Evolutionary conservation across 2,888 invertebrate species (phyloP).

Genomic region (Microplitis manilae): DNA sequence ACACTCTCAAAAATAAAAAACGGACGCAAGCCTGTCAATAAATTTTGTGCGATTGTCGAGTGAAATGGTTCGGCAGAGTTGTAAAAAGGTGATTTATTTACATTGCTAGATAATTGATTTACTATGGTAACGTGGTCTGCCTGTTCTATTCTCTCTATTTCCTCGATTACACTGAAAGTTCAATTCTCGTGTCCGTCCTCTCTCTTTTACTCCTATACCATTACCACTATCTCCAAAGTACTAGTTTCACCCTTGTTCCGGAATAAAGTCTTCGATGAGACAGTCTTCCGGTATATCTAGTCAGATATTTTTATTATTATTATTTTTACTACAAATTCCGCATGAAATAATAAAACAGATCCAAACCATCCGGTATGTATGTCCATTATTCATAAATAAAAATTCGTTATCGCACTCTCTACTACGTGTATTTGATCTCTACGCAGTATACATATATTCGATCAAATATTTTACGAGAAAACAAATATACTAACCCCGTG

Average conservation of each 20-base stretch:
- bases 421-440: constrained; percentile 16
- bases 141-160: constrained; percentile 41
- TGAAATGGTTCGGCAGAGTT: constrained; percentile 61
- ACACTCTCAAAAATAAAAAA: constrained; percentile 20
- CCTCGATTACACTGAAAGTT: constrained; percentile 23
- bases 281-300: constrained; percentile 29
- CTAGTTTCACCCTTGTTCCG: constrained; percentile 17
- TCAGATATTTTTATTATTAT: not conserved
- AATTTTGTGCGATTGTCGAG: constrained; percentile 67
- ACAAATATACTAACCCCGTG: constrained; percentile 47
- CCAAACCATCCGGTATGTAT: constrained; percentile 54
- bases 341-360: constrained; percentile 59
- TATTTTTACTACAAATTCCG: constrained; percentile 35
- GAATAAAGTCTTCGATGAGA: constrained; percentile 9
- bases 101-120: constrained; percentile 70
- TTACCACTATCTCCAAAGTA: not conserved
- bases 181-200: constrained; percentile 17
- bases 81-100: constrained; percentile 71
- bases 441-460: not conserved
- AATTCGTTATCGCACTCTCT: constrained; percentile 49
- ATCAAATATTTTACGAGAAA: not conserved
- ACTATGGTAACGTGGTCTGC: constrained; percentile 55
- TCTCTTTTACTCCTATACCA: constrained; percentile 9
- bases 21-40: constrained; percentile 61
- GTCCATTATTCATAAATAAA: constrained; percentile 56